phyloP scores from a whole-genome alignment of 2,113 vertebrate species.

The Percina caprodes region DNA sequence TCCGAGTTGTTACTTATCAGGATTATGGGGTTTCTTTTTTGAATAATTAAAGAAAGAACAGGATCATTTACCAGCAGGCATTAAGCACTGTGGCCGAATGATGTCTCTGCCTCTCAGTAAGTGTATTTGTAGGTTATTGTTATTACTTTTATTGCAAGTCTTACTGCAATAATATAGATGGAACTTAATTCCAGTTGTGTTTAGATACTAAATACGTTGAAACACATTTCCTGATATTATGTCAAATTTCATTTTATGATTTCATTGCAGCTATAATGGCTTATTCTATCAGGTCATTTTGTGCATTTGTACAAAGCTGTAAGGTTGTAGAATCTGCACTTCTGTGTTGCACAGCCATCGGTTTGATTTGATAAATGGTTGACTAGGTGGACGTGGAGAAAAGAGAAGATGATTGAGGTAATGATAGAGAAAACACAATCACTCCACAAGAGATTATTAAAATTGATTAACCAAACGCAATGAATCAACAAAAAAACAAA shows the following conservation, averaged over 20 bases:
- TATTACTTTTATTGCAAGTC: neutral
- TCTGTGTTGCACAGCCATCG: neutral
- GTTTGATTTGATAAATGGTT: slow-evolving; percentile 2
- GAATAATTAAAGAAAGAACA: slow-evolving; percentile 38
- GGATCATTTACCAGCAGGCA: slow-evolving; percentile 17
- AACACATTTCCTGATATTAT: neutral
- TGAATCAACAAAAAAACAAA: slow-evolving; percentile 3
- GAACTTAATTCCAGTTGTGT: neutral
- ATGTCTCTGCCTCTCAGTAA: neutral
- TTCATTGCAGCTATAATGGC: neutral
- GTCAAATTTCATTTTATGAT: neutral
- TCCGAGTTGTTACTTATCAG: neutral
- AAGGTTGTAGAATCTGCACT: neutral
- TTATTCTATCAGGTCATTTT: neutral
- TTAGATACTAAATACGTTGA: neutral
- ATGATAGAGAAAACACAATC: slow-evolving; percentile 39
- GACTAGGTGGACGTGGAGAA: neutral
- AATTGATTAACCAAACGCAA: slow-evolving; percentile 35
- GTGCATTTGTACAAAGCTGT: neutral
- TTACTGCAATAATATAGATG: neutral
- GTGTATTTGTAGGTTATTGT: neutral
- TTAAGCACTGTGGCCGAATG: slow-evolving; percentile 17
- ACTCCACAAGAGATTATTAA: slow-evolving; percentile 48
- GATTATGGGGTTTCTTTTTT: slow-evolving; percentile 30
- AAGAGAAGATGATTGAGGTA: slow-evolving; percentile 33